A percentile compares a stretch with the other conserved stretches of the same genome.
Conservation (phyloP, 2,113 vertebrate genomes). For the Odocoileus virginianus region DNA sequence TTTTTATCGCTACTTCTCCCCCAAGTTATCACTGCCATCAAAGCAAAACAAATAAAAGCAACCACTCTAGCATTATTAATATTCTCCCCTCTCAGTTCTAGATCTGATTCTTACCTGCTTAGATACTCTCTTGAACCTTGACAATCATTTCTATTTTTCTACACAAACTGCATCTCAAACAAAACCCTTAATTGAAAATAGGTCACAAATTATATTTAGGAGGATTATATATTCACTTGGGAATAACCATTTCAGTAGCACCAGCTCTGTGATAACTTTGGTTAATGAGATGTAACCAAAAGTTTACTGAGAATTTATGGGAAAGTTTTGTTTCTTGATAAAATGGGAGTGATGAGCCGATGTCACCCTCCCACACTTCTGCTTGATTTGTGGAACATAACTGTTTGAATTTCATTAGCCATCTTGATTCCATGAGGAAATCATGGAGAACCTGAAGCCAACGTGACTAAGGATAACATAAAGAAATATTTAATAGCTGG, state of each 20-base stretch:
- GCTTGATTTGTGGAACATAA: background rate
- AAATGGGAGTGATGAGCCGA: background rate
- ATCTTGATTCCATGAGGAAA: background rate
- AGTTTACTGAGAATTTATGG: background rate
- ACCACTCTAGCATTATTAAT: background rate
- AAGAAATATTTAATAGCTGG: background rate
- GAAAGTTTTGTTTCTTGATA: background rate
- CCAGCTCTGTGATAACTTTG: background rate
- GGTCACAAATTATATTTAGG: background rate
- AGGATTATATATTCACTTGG: background rate
- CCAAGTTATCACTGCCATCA: background rate
- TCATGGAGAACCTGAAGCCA: background rate
- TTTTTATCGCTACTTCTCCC: background rate
- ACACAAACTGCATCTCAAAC: background rate
- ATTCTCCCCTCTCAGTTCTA: background rate
- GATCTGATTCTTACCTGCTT: background rate
- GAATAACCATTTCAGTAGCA: background rate
- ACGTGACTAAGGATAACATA: background rate
- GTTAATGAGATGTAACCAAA: background rate
- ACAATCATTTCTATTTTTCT: background rate
- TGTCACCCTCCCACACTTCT: background rate
- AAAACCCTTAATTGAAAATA: background rate
- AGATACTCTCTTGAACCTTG: background rate
- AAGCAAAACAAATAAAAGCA: background rate
- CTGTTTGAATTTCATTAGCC: background rate